Evolutionary conservation across 1,140 invertebrate species (phyloP), one percentile per base, ranked within the genome.

Genomic region (Cydia amplana): DNA sequence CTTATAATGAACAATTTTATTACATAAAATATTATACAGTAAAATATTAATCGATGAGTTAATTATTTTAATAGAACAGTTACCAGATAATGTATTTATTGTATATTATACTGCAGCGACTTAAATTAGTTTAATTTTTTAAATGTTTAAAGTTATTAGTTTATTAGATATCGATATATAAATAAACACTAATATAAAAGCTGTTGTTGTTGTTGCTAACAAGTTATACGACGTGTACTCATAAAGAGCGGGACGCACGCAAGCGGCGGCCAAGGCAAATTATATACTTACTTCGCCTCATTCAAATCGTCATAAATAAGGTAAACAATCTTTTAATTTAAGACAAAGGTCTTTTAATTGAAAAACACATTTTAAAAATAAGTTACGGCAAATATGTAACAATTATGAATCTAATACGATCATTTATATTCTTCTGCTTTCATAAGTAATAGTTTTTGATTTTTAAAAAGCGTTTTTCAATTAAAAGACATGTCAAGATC

Each of bases 121-220:
- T 75, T 64, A 64, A 40, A 73, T 72, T 73, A 76, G 67, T 72
- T 73, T 60, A 28, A 64, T 75, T 73, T 70, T 78, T 74, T 75
- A 67, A 73, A 74, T 73, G 63, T 67, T 78, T 74, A 64, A 83
- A 75, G 82, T 76, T 82, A 79, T 82, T 79, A 80, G 81, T 84
- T 85, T 79, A 80, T 76, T 80, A 83, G 80, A 70, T 82, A 78
- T 65, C 85, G 86, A 86, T 79, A 82, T 83, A 85, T 86, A 86
- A 84, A 84, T 84, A 89, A 78, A 81, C 80, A 79, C 80, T 84
- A 91, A 84, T 91, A 89, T 91, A 91, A 91, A 81, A 60, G 82
- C 82, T 85, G 87, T 89, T 89, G 87, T 87, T 89, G 86, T 89
- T 89, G 86, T 89, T 82, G 89, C 89, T 92, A 89, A 85, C 87